Evolutionary conservation across 1,140 invertebrate genomes (phyloP), one percentile per base, ranked within the genome.

Genomic region (Calliphora vicina): DNA sequence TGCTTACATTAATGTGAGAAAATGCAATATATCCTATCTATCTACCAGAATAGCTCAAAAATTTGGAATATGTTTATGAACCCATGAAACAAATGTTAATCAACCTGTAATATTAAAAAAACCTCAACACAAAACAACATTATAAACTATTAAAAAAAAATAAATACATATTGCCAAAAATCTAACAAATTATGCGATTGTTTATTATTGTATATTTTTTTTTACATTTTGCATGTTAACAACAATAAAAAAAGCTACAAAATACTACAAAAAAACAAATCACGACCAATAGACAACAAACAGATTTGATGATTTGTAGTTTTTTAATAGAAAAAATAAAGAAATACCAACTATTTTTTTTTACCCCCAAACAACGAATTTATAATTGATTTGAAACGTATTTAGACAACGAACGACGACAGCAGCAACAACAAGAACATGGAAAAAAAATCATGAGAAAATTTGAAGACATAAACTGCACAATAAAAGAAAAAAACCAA

Each of bases 371-470:
- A 10, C 61, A 23, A n/a, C 12, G 45, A 50, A 67, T 67, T 67
- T 23, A 67, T 67, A 67, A 67, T 67, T 67, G 61, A 67, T 67
- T 67, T 25, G 61, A 67, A 67, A 67, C 61, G 61, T 67, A 23
- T 67, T 67, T 67, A 67, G 20, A 67, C 61, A 67, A 25, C n/a
- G n/a, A 67, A 25, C n/a, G n/a, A n/a, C 17, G 50, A 57, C 50
- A 67, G n/a, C n/a, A 67, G 61, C n/a, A 67, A 23, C 61, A 67
- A 2, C 61, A 67, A 50, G 9, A 23, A 25, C 45, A 50, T 50
- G 10, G 12, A 50, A 50, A 50, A 50, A 50, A 67, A 20, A 20
- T 67, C n/a, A 23, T 67, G 23, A 67, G 61, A 67, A 67, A 15
- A 67, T 67, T 67, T n/a, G 15, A 57, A 57, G n/a, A 17, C 45